Base-by-base conservation (phyloP, 2,888 invertebrate genomes). In the Camptogramma bilineatum region DNA sequence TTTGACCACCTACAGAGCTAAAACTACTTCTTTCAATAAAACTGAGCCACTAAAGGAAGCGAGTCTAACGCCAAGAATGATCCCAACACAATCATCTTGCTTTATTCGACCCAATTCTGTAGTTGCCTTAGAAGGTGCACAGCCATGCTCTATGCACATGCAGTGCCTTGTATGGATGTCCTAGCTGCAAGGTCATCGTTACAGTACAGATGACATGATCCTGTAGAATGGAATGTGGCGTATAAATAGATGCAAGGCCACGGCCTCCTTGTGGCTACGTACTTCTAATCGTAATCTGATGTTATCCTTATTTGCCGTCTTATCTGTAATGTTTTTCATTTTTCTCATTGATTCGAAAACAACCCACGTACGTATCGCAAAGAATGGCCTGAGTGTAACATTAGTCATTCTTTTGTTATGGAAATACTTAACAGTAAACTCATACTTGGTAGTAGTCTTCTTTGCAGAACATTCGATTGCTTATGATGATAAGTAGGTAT, bases 161-260 rank as follows among this genome's bases (percentile, higher is more conserved):
- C 58, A 59, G 60, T 61, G 54, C 83, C 82, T 74, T 81, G 71
- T 83, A 81, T 69, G 77, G 82, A 57, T 66, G 74, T 78, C 77
- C 72, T 77, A 76, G 76, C 68, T 31, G 44, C 78, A 82, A 83
- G 82, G 83, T 75, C 79, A 71, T 73, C 72, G 73, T 68, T 73
- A 74, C 71, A 75, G 74, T 72, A 76, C 80, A 82, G 80, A 82
- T 86, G 85, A 81, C 83, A 79, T 79, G 75, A 75, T 73, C 76
- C 76, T 78, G 65, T 71, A 72, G 72, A 66, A 71, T 71, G 76
- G 70, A 44, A 44, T 44, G 57, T 46, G 50, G 75, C 70, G 64
- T 89, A 88, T 88, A 84, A 85, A 85, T 87, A 89, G 83, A 76
- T 59, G 73, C 86, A 88, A 90, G 90, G 89, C 82, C 84, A 79